These are phyloP conservation scores for Apamea epomidion DNA, from an alignment of 2,888 invertebrate genomes.

Conservation along the genomic window DNA sequence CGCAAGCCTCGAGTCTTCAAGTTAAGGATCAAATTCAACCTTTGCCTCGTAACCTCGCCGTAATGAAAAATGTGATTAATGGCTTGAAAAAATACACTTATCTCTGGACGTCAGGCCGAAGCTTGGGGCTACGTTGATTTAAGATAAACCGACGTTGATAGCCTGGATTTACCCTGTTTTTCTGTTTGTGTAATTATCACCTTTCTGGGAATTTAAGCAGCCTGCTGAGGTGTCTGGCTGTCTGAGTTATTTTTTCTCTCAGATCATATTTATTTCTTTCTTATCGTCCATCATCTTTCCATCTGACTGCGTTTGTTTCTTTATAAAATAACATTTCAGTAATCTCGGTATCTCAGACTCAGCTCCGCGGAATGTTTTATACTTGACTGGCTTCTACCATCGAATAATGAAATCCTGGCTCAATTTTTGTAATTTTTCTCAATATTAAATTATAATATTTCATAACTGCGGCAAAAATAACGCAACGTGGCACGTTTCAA, in stretches of 20 bases:
- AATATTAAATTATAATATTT: constrained; percentile 68
- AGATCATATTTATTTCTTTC: constrained; percentile 1
- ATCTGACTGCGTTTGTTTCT: constrained; percentile 32
- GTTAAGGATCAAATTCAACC: constrained; percentile 48
- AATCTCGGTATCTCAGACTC: constrained; percentile 34
- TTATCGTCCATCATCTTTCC: constrained; percentile 43
- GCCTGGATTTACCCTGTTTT: constrained; percentile 40
- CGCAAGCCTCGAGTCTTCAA: constrained; percentile 29
- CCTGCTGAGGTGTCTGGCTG: background rate
- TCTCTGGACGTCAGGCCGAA: constrained; percentile 54
- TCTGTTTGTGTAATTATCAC: constrained; percentile 48
- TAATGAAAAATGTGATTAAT: constrained; percentile 69
- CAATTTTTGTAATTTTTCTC: constrained; percentile 54
- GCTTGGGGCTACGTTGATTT: constrained; percentile 44
- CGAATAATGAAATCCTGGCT: constrained; percentile 36
- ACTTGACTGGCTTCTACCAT: constrained; percentile 45
- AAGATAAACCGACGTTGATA: constrained; percentile 52
- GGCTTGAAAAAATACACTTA: constrained; percentile 65
- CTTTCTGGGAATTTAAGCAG: constrained; percentile 36
- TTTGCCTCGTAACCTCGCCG: constrained; percentile 48
- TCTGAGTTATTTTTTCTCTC: constrained; percentile 23
- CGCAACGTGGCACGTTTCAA: constrained; percentile 78
- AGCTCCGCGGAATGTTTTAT: constrained; percentile 45
- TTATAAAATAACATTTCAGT: constrained; percentile 36
- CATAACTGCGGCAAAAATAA: constrained; percentile 69